These are phyloP conservation scores for Conistra vaccinii DNA, from an alignment of 2,888 invertebrate genomes.

Conservation along the genomic window DNA sequence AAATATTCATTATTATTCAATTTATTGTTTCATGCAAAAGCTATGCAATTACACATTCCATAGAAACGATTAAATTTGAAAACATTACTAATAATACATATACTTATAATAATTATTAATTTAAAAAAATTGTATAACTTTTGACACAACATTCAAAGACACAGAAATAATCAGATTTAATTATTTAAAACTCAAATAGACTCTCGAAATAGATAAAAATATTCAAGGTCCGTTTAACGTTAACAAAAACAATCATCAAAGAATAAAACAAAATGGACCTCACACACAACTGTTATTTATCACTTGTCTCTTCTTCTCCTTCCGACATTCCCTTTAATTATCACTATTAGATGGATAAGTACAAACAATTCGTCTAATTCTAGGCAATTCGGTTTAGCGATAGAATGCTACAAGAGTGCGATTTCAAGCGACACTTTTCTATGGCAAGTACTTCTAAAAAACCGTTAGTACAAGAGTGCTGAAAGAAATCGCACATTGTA, in stretches of 20 bases:
- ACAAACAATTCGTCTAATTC: constrained; percentile 86
- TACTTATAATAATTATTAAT: constrained; percentile 48
- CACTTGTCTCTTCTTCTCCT: constrained; percentile 66
- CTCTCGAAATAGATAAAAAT: constrained; percentile 75
- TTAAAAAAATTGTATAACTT: constrained; percentile 48
- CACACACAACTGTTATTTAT: constrained; percentile 77
- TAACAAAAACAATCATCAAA: constrained; percentile 41
- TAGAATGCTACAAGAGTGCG: constrained; percentile 47
- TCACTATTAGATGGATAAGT: constrained; percentile 87
- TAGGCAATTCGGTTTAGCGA: constrained; percentile 87
- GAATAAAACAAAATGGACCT: constrained; percentile 67
- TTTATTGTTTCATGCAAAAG: constrained; percentile 72
- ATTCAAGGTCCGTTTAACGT: constrained; percentile 58
- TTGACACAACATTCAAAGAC: constrained; percentile 63
- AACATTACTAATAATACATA: constrained; percentile 66
- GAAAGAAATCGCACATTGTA: constrained; percentile 37
- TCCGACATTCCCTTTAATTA: constrained; percentile 84
- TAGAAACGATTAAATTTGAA: constrained; percentile 68
- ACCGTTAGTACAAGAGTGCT: constrained; percentile 34
- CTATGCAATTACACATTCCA: constrained; percentile 72
- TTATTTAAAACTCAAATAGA: constrained; percentile 77
- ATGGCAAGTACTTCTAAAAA: constrained; percentile 43
- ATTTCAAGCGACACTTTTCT: constrained; percentile 42
- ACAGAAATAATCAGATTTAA: constrained; percentile 67
- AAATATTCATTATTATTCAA: constrained; percentile 38